Evolutionary conservation across 2,113 vertebrate genomes (phyloP).

Genomic region (Gymnocephalus cernua): DNA sequence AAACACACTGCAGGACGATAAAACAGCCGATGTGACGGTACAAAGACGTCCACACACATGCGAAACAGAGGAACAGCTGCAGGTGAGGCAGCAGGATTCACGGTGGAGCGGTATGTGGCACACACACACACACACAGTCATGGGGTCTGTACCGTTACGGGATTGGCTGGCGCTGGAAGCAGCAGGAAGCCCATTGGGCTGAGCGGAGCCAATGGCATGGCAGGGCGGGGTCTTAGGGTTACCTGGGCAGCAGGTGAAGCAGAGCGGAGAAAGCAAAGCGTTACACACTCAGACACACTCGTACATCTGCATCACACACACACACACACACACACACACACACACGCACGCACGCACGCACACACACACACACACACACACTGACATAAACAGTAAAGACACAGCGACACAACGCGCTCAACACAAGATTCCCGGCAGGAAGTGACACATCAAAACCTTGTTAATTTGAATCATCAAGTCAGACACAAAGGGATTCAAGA

Average conservation of each 20-base stretch:
- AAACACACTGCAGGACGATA: not conserved
- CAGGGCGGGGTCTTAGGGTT: slow-evolving; percentile 80
- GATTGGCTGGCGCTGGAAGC: slow-evolving; percentile 77
- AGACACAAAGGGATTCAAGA: not conserved
- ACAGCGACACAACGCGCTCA: not conserved
- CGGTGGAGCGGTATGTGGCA: slow-evolving; percentile 11
- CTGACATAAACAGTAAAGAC: not conserved
- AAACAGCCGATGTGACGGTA: slow-evolving; percentile 12
- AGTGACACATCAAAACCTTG: not conserved
- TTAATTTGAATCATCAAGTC: not conserved
- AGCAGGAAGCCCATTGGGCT: slow-evolving; percentile 79
- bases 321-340: slow-evolving; percentile 20
- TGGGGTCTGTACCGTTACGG: slow-evolving; percentile 79
- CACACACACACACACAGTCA: slow-evolving; percentile 73
- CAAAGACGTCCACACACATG: slow-evolving; percentile 36
- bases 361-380: slow-evolving; percentile 26
- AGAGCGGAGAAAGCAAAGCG: slow-evolving; percentile 80
- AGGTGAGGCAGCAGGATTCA: slow-evolving; percentile 26
- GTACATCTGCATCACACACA: slow-evolving; percentile 16
- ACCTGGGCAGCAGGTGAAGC: slow-evolving; percentile 81
- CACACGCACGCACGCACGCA: not conserved
- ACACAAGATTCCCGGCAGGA: not conserved
- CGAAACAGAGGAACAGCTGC: slow-evolving; percentile 40
- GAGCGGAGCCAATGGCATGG: slow-evolving; percentile 78
- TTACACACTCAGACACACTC: slow-evolving; percentile 56